Evolutionary conservation across 2,797 vertebrate genomes (phyloP).

Genomic region (Poecilia wingei): DNA sequence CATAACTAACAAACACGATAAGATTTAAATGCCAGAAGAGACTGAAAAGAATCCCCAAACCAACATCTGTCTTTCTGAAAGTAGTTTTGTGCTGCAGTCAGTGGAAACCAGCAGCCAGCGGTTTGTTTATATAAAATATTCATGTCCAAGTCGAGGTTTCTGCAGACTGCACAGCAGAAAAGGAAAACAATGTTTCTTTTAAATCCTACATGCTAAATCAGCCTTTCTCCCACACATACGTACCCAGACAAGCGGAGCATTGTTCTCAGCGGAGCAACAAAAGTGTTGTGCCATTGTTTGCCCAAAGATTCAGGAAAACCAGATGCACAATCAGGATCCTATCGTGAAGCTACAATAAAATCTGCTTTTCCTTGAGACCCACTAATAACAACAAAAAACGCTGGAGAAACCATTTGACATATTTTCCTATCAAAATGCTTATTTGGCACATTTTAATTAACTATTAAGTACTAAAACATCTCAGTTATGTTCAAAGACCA

Average conservation of each 20-base stretch:
- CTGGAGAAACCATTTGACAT: background rate
- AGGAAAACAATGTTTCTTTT: background rate
- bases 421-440: background rate
- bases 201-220: conserved; percentile 13
- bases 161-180: background rate
- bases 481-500: background rate
- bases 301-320: conserved; percentile 11
- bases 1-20: background rate
- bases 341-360: conserved; percentile 8
- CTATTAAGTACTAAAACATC: background rate
- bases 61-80: background rate
- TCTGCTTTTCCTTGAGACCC: background rate
- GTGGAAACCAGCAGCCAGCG: background rate
- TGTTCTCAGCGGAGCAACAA: conserved; percentile 37
- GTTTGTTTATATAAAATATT: conserved; percentile 1
- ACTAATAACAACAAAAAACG: background rate
- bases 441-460: background rate
- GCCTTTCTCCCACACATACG: background rate
- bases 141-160: background rate
- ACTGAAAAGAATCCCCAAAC: background rate
- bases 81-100: background rate
- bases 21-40: background rate
- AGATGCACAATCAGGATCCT: background rate
- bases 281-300: conserved; percentile 28
- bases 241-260: conserved; percentile 1